Conservation (phyloP, 2,797 vertebrate genomes). For the Antrozous pallidus region DNA sequence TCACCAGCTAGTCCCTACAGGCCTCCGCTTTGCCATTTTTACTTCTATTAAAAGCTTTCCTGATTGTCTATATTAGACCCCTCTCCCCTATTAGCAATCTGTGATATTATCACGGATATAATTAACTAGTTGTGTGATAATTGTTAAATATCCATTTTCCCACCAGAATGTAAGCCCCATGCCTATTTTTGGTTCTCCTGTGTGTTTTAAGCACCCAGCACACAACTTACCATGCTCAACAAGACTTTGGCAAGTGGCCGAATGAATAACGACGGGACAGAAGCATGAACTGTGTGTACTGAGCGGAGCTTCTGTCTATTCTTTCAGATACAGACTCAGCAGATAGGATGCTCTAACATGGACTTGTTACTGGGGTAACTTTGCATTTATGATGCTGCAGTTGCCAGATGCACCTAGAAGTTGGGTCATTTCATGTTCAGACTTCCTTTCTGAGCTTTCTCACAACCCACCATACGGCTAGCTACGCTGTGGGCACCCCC, state of each 20-base stretch:
- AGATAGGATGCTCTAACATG: not conserved
- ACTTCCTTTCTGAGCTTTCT: not conserved
- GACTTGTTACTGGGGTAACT: not conserved
- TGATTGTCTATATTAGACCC: not conserved
- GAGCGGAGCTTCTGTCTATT: not conserved
- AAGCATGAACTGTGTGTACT: rapidly evolving
- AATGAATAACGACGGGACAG: not conserved
- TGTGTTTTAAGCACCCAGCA: not conserved
- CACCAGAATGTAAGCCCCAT: not conserved
- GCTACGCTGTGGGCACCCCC: not conserved
- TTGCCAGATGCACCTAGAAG: not conserved
- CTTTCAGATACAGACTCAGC: not conserved
- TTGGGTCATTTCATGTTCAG: not conserved
- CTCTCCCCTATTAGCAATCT: not conserved
- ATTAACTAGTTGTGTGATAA: not conserved
- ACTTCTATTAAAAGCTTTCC: not conserved
- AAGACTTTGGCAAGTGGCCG: not conserved
- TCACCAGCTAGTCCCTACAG: not conserved
- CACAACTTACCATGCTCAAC: not conserved
- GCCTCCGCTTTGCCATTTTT: not conserved
- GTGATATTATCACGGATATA: not conserved
- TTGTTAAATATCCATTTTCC: not conserved
- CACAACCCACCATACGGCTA: not conserved
- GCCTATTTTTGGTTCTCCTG: not conserved
- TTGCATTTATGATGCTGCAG: not conserved